Conservation (phyloP, 2,888 invertebrate species). For the Antheraea assamensis region DNA sequence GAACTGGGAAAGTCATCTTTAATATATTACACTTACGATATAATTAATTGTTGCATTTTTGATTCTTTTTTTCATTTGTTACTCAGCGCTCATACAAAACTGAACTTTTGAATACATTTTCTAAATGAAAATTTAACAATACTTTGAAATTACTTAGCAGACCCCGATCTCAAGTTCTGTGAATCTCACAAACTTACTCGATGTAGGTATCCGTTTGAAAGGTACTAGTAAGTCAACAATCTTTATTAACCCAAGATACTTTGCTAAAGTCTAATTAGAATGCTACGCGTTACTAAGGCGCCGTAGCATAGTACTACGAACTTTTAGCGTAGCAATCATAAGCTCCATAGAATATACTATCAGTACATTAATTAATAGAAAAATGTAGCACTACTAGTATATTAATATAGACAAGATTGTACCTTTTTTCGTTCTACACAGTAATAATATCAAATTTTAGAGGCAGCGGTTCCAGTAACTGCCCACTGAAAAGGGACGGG, state of each 20-base stretch:
- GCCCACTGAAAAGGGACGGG: conserved; percentile 57
- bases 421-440: conserved; percentile 42
- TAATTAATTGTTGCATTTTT: not conserved
- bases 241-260: not conserved
- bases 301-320: not conserved
- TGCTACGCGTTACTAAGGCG: not conserved
- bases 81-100: not conserved
- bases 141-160: not conserved
- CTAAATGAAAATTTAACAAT: not conserved
- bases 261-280: not conserved
- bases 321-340: not conserved
- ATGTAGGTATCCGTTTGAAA: not conserved
- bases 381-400: not conserved
- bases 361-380: not conserved
- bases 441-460: conserved; percentile 57
- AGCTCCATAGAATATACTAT: not conserved
- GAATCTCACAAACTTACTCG: too few relatives aligned
- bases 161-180: not conserved
- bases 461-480: conserved; percentile 50
- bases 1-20: not conserved
- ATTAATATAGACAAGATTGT: conserved; percentile 9
- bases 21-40: not conserved
- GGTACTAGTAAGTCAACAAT: not conserved
- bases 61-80: not conserved
- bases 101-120: not conserved